These are phyloP conservation scores for Meteorus sp. DNA, from an alignment of 1,140 invertebrate species.

Conservation along the genomic window DNA sequence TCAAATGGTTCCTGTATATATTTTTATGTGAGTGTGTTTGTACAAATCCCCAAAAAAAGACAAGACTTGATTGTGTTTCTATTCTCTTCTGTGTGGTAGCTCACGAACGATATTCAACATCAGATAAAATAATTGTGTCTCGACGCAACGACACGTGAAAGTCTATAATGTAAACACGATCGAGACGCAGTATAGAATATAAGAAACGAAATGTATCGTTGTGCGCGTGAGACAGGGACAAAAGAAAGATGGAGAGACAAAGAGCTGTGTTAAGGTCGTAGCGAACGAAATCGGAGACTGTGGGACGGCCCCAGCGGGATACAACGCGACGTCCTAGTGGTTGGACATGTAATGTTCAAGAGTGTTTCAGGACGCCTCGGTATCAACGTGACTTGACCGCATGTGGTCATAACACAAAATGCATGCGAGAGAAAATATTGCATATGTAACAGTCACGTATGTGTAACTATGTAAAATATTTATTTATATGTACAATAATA, in stretches of 20 bases:
- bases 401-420: conserved; percentile 28
- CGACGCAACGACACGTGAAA: background rate
- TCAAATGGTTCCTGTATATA: background rate
- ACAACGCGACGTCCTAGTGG: conserved; percentile 38
- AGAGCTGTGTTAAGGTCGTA: background rate
- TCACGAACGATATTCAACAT: conserved; percentile 7
- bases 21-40: too few relatives aligned
- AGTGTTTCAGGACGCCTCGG: conserved; percentile 13
- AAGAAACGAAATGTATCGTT: too few relatives aligned
- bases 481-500: too few relatives aligned
- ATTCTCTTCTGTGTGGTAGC: background rate
- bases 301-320: conserved; percentile 36
- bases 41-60: too few relatives aligned
- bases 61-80: too few relatives aligned
- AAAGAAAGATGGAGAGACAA: too few relatives aligned
- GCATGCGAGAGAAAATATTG: too few relatives aligned
- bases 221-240: too few relatives aligned
- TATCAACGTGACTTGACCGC: conserved; percentile 11
- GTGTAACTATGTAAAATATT: too few relatives aligned
- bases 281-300: conserved; percentile 21
- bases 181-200: too few relatives aligned
- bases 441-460: too few relatives aligned
- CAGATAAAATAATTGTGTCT: conserved; percentile 11
- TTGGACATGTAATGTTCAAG: conserved; percentile 19
- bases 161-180: conserved; percentile 7